phyloP scores from a whole-genome alignment of 2,113 vertebrate species.

The Chaetops frenatus region DNA sequence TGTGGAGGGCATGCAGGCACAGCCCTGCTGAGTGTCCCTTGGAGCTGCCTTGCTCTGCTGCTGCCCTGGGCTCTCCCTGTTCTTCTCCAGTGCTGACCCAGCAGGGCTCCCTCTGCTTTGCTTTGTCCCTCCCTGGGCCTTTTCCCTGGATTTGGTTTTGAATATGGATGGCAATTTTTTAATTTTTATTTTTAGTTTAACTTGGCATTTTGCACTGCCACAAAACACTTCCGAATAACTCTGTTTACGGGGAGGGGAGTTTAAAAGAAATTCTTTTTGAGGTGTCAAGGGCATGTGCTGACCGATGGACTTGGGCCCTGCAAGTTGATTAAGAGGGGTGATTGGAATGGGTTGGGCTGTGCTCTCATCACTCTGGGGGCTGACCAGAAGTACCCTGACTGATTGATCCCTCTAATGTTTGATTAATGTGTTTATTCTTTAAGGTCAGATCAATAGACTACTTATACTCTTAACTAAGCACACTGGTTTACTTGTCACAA shows the following conservation, averaged over 20 bases:
- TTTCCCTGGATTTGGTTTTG: neutral
- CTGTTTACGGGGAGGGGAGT: neutral
- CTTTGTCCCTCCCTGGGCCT: neutral
- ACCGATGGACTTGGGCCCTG: neutral
- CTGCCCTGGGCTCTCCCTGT: neutral
- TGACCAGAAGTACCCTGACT: neutral
- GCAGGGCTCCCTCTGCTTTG: neutral
- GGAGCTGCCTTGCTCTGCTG: neutral
- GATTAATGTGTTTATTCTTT: neutral
- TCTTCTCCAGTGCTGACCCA: neutral
- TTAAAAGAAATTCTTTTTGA: neutral
- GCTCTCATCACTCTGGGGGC: neutral
- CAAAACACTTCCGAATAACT: neutral
- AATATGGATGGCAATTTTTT: neutral
- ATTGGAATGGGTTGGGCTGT: neutral
- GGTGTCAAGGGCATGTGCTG: neutral
- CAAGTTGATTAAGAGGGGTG: neutral
- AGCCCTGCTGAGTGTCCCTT: neutral
- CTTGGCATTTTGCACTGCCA: neutral
- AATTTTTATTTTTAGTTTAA: neutral
- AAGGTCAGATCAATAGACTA: neutral
- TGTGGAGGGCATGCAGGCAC: neutral
- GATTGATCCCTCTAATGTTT: neutral
- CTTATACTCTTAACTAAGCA: neutral
- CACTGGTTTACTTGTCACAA: neutral